A percentile compares a stretch with the other conserved stretches of the same genome.
Evolutionary conservation across 37 sponge, comb jelly and placozoan genomes (phyloP).

Genomic region (Chondrilla cf. caribensis): DNA sequence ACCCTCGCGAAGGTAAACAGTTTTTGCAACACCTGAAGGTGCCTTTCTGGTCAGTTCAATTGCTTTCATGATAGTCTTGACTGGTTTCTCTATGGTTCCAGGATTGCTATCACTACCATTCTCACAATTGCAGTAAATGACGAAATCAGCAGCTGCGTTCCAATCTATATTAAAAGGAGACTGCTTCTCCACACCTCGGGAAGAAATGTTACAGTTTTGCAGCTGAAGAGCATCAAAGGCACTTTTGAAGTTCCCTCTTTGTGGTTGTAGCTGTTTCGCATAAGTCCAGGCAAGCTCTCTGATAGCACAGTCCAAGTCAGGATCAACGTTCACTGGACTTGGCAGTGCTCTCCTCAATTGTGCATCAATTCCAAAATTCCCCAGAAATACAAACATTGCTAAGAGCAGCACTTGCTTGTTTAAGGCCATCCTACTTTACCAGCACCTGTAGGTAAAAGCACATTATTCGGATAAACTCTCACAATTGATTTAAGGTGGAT

Average conservation of each 20-base stretch:
- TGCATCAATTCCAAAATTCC: no score
- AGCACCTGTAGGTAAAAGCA: no score
- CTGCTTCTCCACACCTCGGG: neutral
- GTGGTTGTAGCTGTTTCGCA: constrained; percentile 53
- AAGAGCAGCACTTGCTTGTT: no score
- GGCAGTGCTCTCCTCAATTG: no score
- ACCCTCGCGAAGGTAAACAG: constrained; percentile 42
- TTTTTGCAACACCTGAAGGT: neutral
- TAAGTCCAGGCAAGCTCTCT: constrained; percentile 57
- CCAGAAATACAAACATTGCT: no score
- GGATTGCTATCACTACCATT: constrained; percentile 53
- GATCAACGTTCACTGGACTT: constrained; percentile 36
- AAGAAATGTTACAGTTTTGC: constrained; percentile 8
- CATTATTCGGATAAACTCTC: no score
- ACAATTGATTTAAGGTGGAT: no score
- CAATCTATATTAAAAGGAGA: no score
- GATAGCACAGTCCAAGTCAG: constrained; percentile 49
- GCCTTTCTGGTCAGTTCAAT: neutral
- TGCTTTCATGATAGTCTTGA: constrained; percentile 42
- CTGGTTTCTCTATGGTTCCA: constrained; percentile 41
- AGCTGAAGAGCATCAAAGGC: constrained; percentile 54
- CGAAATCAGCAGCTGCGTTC: neutral
- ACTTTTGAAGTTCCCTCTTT: constrained; percentile 16
- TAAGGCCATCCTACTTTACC: no score
- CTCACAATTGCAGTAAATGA: constrained; percentile 39